These are phyloP conservation scores for Acrobasis repandana DNA, from an alignment of 2,888 invertebrate genomes.

Conservation along the genomic window DNA sequence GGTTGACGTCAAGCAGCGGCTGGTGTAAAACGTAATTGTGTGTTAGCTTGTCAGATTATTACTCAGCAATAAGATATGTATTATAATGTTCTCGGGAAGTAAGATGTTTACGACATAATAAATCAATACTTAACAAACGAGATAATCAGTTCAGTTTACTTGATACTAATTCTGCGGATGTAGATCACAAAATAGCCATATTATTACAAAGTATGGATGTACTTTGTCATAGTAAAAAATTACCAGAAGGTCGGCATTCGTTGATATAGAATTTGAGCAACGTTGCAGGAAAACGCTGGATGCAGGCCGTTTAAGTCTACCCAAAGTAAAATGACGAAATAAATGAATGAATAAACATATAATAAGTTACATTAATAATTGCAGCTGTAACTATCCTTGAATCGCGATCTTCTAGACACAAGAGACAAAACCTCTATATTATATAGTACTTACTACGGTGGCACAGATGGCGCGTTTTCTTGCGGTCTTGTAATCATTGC, in stretches of 20 bases:
- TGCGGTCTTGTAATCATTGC: too few relatives aligned
- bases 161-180: slow-evolving; percentile 5
- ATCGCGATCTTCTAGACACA: too few relatives aligned
- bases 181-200: not conserved
- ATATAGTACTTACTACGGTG: too few relatives aligned
- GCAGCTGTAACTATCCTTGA: too few relatives aligned
- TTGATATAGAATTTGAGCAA: not conserved
- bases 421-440: too few relatives aligned
- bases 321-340: too few relatives aligned
- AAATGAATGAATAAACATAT: too few relatives aligned
- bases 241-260: not conserved
- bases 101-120: slow-evolving; percentile 2
- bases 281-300: not conserved
- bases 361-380: too few relatives aligned
- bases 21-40: too few relatives aligned
- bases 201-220: not conserved
- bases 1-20: too few relatives aligned
- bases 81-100: slow-evolving; percentile 9
- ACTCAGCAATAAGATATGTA: not conserved
- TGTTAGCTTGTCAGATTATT: not conserved
- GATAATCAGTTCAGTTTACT: slow-evolving; percentile 12
- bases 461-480: too few relatives aligned
- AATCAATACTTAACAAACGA: slow-evolving; percentile 14
- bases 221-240: not conserved
- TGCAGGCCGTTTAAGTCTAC: too few relatives aligned